Base-by-base conservation (phyloP, 35 echinoderm and acorn worm genomes). In the Ptychodera flava region DNA sequence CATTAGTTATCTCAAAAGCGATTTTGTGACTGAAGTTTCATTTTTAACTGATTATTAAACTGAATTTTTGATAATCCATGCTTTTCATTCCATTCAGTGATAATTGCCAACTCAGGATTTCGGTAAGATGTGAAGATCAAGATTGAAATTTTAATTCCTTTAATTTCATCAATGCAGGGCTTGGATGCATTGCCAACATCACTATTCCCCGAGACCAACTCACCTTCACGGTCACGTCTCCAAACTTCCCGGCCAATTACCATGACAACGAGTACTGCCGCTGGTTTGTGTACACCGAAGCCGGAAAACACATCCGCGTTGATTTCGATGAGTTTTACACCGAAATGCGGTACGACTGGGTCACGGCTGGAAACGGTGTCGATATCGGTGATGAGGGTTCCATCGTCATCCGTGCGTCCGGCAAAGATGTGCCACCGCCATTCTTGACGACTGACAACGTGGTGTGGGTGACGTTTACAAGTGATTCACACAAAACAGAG, bases 211-310 rank as follows among this genome's bases (percentile, higher is more conserved):
- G 82, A 28, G 64, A 91, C 52, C 87, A 88, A 31, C 28, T 82
- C 12, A 38, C 90, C 0, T 22, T 64, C 6, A 80, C 75, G 28
- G 84, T 97, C 14, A 36, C 80, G n/a, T 93, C 92, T 0, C 96
- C 96, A 29, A 87, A 86, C 87, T 92, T 88, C 83, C 96, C 96
- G 2, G 83, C 75, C 28, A 93, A 99, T 79, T 99, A 99, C 82
- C 90, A 87, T 36, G 93, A 92, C 92, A 99, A 99, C 76, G 93
- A 92, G 2, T 90, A 87, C 37, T 99, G 96, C 35, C 88, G 85
- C 6, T 99, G 96, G 96, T 82, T 90, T 35, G 83, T 99, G 15
- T 76, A 78, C 27, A 83, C 90, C 27, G 29, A 85, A 29, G 78
- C 85, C 1, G 96, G 96, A 35, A 99, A 89, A 35, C 90, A 92